phyloP scores from a whole-genome alignment of 1,140 invertebrate species.

The Daktulosphaira vitifoliae region DNA sequence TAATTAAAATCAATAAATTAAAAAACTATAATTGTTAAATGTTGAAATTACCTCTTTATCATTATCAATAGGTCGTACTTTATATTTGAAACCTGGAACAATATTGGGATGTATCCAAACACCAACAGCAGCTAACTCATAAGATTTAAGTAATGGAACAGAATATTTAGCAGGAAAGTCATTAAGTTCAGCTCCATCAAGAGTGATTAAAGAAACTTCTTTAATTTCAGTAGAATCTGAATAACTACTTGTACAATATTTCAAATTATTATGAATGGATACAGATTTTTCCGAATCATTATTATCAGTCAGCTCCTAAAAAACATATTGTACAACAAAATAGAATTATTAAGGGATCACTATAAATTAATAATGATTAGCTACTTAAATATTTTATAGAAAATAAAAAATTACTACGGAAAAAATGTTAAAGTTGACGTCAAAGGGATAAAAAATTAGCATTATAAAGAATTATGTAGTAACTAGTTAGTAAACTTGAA shows the following conservation, averaged over 20 bases:
- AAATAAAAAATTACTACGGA: no score
- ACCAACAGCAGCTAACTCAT: conserved; percentile 63
- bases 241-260: neutral
- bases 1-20: neutral
- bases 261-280: neutral
- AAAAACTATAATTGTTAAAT: conserved; percentile 36
- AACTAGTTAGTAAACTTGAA: no score
- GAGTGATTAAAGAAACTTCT: conserved; percentile 38
- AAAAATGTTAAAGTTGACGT: no score
- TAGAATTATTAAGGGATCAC: neutral
- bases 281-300: neutral
- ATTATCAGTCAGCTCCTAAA: conserved; percentile 17
- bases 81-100: conserved; percentile 63
- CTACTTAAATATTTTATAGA: no score
- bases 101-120: conserved; percentile 63
- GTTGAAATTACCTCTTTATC: conserved; percentile 42
- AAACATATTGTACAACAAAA: conserved; percentile 18
- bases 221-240: conserved; percentile 8
- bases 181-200: conserved; percentile 51
- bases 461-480: no score
- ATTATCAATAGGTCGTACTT: conserved; percentile 53
- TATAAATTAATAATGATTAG: no score
- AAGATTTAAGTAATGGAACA: conserved; percentile 50
- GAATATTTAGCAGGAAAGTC: conserved; percentile 57
- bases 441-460: no score